Base-by-base conservation (phyloP, 2,797 vertebrate species). In the Hybognathus amarus region DNA sequence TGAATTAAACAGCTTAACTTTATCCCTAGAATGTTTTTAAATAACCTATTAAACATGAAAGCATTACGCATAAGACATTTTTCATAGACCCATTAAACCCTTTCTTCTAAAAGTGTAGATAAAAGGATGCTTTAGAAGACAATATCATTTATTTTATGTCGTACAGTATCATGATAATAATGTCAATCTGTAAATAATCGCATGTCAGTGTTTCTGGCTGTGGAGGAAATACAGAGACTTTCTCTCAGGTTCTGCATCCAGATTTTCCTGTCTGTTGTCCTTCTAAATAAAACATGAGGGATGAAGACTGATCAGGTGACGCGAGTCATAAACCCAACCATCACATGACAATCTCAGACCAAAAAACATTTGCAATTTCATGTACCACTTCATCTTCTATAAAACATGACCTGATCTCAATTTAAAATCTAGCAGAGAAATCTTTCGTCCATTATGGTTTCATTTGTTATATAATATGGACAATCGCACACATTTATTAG, bases 251-350 rank as follows among this genome's bases (percentile, higher is more conserved):
- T 93, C 84, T 92, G 84, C 89, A 92, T n/a, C 92, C 89, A 93
- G 95, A 96, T 83, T 89, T 96, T 96, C 95, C 93, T 92, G 92
- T 33, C 40, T 89, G 89, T 86, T 89, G n/a, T n/a, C n/a, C n/a
- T 86, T 47, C 83, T 96, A 93, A 96, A 96, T 96, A 95, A 97
- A 97, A 96, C 93, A 97, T 95, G 91, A 93, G 92, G 6, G 78
- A 91, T 87, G 91, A 94, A 89, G 93, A 90, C 83, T 83, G 89
- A 92, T 97, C 94, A 71, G 89, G 92, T 96, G 93, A 93, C 94
- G 91, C 56, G 64, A 66, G 73, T 75, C 73, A 80, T 79, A 69
- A 79, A 83, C 76, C 79, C 84, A 36, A 81, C 64, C 82, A 68
- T 20, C 50, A 83, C 67, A 80, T 63, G 45, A 70, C 68, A 69